Conservation (phyloP, 2,113 vertebrate species). For the Furnarius figulus region DNA sequence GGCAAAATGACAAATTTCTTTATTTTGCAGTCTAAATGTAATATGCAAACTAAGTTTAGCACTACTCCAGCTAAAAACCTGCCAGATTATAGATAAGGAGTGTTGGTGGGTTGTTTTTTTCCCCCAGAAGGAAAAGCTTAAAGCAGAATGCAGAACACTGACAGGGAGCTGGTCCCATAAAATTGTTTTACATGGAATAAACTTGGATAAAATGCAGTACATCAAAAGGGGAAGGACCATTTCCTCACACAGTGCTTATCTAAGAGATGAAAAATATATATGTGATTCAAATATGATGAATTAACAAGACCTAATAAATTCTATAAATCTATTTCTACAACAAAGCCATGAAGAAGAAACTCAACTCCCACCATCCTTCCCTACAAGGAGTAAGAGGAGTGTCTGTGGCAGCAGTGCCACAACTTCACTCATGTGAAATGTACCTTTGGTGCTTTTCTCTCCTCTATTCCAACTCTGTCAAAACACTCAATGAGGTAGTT, state of each 20-base stretch:
- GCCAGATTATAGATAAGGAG: background rate
- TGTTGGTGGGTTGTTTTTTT: background rate
- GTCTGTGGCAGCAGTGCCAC: background rate
- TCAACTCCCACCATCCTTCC: background rate
- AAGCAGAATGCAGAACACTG: background rate
- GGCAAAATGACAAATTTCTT: background rate
- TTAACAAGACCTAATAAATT: background rate
- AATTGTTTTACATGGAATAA: background rate
- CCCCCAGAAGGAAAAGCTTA: background rate
- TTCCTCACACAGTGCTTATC: background rate
- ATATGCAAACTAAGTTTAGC: background rate
- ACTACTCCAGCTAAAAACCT: background rate
- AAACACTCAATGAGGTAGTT: conserved; percentile 99
- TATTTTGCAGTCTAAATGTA: background rate
- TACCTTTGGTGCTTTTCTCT: conserved; percentile 99
- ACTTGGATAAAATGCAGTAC: background rate
- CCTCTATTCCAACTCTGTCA: conserved; percentile 98
- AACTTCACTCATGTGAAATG: background rate
- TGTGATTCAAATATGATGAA: background rate
- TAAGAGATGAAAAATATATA: background rate
- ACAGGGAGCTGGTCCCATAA: background rate
- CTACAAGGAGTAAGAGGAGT: background rate
- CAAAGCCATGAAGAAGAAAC: background rate
- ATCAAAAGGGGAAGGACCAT: background rate
- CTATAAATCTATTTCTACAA: background rate